A percentile compares a stretch with the other conserved stretches of the same genome.
Conservation (phyloP, 2,888 invertebrate species). For the Chromoteleia sp. region DNA sequence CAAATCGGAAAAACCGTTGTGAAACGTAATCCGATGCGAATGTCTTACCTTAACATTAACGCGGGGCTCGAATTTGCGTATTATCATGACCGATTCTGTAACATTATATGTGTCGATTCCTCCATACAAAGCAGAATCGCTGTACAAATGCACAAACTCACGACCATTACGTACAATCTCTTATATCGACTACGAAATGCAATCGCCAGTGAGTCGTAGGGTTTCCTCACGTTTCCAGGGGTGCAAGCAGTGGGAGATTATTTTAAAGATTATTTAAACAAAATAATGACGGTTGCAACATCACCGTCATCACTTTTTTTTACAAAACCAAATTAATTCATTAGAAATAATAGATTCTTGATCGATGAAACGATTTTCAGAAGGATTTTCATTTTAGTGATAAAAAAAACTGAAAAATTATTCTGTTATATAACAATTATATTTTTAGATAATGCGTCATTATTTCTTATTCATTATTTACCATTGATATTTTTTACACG, state of each 20-base stretch:
- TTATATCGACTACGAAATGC: slow-evolving; percentile 78
- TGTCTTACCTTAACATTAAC: slow-evolving; percentile 61
- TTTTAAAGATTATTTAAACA: slow-evolving; percentile 56
- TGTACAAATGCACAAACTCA: slow-evolving; percentile 76
- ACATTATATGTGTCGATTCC: slow-evolving; percentile 67
- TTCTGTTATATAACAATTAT: no score
- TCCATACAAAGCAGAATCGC: slow-evolving; percentile 66
- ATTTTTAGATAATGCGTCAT: no score
- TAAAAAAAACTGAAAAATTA: no score
- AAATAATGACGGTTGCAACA: slow-evolving; percentile 1
- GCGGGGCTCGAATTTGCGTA: slow-evolving; percentile 64
- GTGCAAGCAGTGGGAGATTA: slow-evolving; percentile 66
- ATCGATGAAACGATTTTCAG: no score
- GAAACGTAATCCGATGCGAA: slow-evolving; percentile 67
- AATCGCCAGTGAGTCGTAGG: slow-evolving; percentile 77
- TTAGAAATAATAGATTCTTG: no score
- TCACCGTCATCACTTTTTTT: no score
- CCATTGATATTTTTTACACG: no score
- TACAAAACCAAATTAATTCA: no score
- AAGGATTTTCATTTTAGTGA: no score
- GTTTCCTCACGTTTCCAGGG: slow-evolving; percentile 75
- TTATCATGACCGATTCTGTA: slow-evolving; percentile 69
- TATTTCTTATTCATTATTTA: no score
- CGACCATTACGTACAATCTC: slow-evolving; percentile 78
- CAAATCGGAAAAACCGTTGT: slow-evolving; percentile 68